Evolutionary conservation across 1,140 invertebrate genomes (phyloP), one percentile per base, ranked within the genome.

Genomic region (Apis dorsata): DNA sequence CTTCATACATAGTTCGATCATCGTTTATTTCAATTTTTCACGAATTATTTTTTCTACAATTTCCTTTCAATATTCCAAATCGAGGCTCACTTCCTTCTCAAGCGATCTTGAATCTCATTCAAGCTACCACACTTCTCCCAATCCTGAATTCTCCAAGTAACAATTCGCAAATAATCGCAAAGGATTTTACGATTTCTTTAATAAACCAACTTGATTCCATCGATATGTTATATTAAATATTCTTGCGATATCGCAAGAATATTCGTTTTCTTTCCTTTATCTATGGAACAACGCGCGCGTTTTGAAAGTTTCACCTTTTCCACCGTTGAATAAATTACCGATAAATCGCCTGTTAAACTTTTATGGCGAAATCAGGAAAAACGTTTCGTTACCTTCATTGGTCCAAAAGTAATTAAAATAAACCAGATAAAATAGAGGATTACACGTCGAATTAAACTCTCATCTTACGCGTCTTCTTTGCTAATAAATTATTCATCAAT

Each of bases 301-400:
- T 70, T 68, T 44, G 55, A 77, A 82, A 69, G 80, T 57, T 77
- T 77, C 80, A 82, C 73, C 65, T 77, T 69, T 77, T 62, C 34
- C 65, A 51, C 24, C 65, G 24, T 24, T 7, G 80, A 51, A 77
- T 60, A 77, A 82, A 77, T 69, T 69, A 68, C 65, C 21, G 34
- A 10, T 44, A 60, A 76, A 75, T 73, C 34, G 57, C 13, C 17
- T n/a, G 34, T 21, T 49, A 63, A 57, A 19, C 51, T n/a, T 17
- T 73, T 59, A 55, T 44, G 28, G 59, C 21, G 51, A 65, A 53
- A 17, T 21, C 60, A 44, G 49, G 68, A 75, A 81, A 81, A 76
- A 10, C 72, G 44, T 60, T 60, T 76, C 63, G 72, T 34, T 34
- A 60, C 68, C 79, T 57, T 2, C 17, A 57, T 53, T 57, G 13